Conservation (phyloP, 1,140 invertebrate genomes). For the Bombyx mori region ASM3026992v2 NC_085111.1:10334001-10334500, state of each 20-base stretch:
- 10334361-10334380: conserved; percentile 24
- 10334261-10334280: conserved; percentile 12
- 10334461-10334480: no score
- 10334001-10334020: no score
- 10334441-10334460: no score
- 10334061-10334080: no score
- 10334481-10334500: no score
- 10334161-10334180: not conserved
- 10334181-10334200: not conserved
- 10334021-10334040: no score
- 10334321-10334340: conserved; percentile 63
- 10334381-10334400: conserved; percentile 45
- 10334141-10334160: no score
- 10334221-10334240: not conserved
- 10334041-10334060: no score
- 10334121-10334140: no score
- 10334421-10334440: not conserved
- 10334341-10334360: conserved; percentile 46
- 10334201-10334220: not conserved
- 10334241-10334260: not conserved
- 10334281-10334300: conserved; percentile 36
- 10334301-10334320: conserved; percentile 56
- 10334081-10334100: no score
- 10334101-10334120: no score
- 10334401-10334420: conserved; percentile 45